Percentiles rank a stretch among this genome's conserved stretches.
These are phyloP conservation scores for Agrypnus murinus DNA, from an alignment of 2,888 invertebrate genomes.

Conservation along the genomic window DNA sequence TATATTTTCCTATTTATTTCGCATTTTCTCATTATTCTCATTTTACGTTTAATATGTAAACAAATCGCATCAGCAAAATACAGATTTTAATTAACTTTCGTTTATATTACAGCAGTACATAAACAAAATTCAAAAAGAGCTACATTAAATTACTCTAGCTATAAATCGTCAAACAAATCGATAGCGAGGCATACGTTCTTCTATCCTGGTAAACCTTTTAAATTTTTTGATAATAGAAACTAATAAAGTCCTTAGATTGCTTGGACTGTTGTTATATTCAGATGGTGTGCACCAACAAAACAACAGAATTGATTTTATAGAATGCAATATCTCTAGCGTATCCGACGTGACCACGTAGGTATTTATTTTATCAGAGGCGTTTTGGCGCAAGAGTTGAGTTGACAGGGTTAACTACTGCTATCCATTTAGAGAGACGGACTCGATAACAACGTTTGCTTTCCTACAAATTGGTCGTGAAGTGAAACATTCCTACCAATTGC, in stretches of 20 bases:
- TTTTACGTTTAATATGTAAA: too few relatives aligned
- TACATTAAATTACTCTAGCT: background rate
- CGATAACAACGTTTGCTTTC: constrained; percentile 63
- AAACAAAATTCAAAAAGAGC: background rate
- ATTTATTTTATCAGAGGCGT: constrained; percentile 60
- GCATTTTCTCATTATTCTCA: too few relatives aligned
- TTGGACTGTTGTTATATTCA: constrained; percentile 46
- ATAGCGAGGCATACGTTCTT: constrained; percentile 30
- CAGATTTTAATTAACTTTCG: too few relatives aligned
- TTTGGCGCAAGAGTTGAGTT: constrained; percentile 63
- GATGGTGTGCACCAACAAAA: constrained; percentile 46
- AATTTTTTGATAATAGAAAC: constrained; percentile 43
- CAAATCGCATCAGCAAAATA: too few relatives aligned
- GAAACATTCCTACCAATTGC: constrained; percentile 54
- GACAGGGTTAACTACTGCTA: constrained; percentile 64
- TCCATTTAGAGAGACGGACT: constrained; percentile 61
- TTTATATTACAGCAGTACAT: too few relatives aligned
- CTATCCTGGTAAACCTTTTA: constrained; percentile 30
- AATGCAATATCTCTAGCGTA: constrained; percentile 53
- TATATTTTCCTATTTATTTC: too few relatives aligned
- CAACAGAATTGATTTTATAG: constrained; percentile 51
- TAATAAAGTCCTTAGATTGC: constrained; percentile 46
- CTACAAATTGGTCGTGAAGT: constrained; percentile 60
- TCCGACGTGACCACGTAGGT: constrained; percentile 59
- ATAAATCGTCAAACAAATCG: constrained; percentile 28